Conservation (phyloP, 2,888 invertebrate genomes). For the Phyto melanocephala region DNA sequence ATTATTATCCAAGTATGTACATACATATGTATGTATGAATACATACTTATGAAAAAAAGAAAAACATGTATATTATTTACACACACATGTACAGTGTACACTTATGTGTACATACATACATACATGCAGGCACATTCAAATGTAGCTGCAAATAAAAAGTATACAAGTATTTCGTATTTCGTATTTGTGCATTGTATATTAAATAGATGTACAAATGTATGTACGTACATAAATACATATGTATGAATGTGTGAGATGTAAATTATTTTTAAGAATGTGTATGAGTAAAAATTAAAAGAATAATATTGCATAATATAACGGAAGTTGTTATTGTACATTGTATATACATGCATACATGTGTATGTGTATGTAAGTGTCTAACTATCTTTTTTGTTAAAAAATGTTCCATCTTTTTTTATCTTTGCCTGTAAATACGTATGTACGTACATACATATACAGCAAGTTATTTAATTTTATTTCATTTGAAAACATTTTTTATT, state of each 20-base stretch:
- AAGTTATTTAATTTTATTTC: constrained; percentile 49
- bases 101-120: no score
- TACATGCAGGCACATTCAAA: no score
- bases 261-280: neutral
- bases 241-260: neutral
- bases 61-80: neutral
- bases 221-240: neutral
- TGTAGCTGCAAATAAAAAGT: neutral
- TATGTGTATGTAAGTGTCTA: neutral
- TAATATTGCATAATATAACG: constrained; percentile 43
- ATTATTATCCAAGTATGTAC: constrained; percentile 40
- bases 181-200: no score
- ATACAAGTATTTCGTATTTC: neutral
- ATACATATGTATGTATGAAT: neutral
- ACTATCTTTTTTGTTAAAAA: neutral
- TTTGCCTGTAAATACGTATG: no score
- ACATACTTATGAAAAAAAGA: neutral
- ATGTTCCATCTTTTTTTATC: no score
- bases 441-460: constrained; percentile 3
- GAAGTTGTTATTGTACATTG: constrained; percentile 40
- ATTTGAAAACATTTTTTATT: constrained; percentile 26
- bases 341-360: neutral
- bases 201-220: neutral
- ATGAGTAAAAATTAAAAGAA: constrained; percentile 43
- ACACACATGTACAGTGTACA: no score